A percentile compares a stretch with the other conserved stretches of the same genome.
Conservation (phyloP, 2,797 vertebrate species). For the Thalassophryne amazonica region DNA sequence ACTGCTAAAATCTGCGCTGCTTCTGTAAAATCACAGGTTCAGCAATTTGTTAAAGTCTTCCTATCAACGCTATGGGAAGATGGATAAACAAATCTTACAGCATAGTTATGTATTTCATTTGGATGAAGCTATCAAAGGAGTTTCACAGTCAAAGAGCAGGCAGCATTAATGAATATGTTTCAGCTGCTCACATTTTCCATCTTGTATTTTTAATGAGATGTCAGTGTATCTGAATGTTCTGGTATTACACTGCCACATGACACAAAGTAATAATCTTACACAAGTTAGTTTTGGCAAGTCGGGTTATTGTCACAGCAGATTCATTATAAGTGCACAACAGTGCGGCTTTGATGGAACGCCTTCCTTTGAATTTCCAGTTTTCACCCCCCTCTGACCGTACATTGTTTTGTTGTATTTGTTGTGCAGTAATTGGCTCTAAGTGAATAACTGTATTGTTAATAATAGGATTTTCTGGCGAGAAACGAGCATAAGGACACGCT, state of each 20-base stretch:
- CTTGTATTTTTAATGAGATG: background rate
- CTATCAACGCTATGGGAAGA: too few relatives aligned
- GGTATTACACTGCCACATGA: background rate
- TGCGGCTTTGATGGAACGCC: too few relatives aligned
- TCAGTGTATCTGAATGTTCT: background rate
- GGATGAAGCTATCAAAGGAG: background rate
- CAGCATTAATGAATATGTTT: background rate
- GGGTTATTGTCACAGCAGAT: too few relatives aligned
- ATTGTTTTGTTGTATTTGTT: background rate
- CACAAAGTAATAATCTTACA: background rate
- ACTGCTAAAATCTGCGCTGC: too few relatives aligned
- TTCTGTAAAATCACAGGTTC: too few relatives aligned
- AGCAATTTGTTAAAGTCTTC: too few relatives aligned
- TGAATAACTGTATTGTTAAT: slow-evolving; percentile 1
- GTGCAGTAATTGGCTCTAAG: background rate
- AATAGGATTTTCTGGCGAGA: slow-evolving; percentile 21
- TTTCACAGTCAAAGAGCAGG: background rate
- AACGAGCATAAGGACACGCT: slow-evolving; percentile 3
- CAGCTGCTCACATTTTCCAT: background rate
- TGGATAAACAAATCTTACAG: slow-evolving; percentile 2
- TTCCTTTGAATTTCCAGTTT: background rate
- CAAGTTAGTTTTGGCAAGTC: too few relatives aligned
- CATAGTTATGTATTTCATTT: background rate
- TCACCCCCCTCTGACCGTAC: background rate
- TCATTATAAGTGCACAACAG: too few relatives aligned